Evolutionary conservation across 1,140 invertebrate species (phyloP).

Genomic region (Holotrichia oblita): DNA sequence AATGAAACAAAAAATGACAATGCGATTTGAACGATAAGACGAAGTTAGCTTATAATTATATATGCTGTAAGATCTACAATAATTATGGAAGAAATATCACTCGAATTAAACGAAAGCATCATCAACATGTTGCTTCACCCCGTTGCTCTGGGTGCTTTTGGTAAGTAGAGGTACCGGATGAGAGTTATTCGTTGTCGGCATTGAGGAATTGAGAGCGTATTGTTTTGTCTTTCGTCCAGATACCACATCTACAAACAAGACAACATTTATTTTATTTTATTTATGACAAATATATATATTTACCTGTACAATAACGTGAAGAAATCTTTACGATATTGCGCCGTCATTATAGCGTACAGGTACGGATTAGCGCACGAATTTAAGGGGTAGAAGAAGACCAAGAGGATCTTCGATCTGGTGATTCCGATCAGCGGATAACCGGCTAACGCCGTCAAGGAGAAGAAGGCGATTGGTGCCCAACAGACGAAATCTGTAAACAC

Average conservation of each 20-base stretch:
- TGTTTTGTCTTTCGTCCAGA: constrained; percentile 68
- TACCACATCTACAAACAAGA: constrained; percentile 66
- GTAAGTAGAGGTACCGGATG: constrained; percentile 50
- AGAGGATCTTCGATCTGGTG: too few species aligned
- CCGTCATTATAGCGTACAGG: too few species aligned
- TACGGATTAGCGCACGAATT: too few species aligned
- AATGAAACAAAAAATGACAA: neutral
- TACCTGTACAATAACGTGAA: too few species aligned
- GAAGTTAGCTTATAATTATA: neutral
- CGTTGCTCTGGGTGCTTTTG: constrained; percentile 37
- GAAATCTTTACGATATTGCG: too few species aligned
- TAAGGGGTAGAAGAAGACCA: too few species aligned
- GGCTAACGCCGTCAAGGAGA: too few species aligned
- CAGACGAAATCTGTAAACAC: too few species aligned
- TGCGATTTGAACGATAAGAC: neutral
- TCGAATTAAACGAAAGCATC: constrained; percentile 45
- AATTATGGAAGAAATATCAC: constrained; percentile 24
- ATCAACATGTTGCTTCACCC: constrained; percentile 41
- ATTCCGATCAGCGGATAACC: too few species aligned
- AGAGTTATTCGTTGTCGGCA: constrained; percentile 58
- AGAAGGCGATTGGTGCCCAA: too few species aligned
- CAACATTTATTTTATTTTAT: neutral
- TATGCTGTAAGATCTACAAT: constrained; percentile 14
- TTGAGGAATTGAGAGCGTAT: constrained; percentile 64
- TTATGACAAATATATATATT: too few species aligned